Base-by-base conservation (phyloP, 2,797 vertebrate genomes). In the Poecilia velifera region DNA sequence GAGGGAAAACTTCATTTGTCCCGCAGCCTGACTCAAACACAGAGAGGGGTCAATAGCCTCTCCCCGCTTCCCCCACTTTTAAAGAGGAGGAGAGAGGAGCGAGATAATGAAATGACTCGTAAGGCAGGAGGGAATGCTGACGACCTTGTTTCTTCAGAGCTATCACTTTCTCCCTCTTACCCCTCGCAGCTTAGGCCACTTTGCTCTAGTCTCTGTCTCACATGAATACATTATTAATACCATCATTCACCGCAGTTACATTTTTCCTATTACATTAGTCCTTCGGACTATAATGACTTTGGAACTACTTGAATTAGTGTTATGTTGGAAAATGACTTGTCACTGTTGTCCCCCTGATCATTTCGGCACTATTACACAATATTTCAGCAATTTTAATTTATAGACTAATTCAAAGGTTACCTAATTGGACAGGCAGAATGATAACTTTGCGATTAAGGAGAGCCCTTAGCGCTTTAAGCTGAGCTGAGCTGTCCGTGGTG, bases 91-190 rank as follows among this genome's bases (percentile, higher is more conserved):
- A 90, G 88, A 92, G 87, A 86, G 86, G 89, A 87, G 87, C 81
- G 91, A 94, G 93, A 95, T 95, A 95, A 95, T 96, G 93, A 95
- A 96, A 95, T 96, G 94, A 95, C 91, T 95, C 84, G 92, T 93
- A 93, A 94, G 90, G 92, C 93, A 90, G 89, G 87, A 94, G 92
- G 94, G 93, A 94, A 93, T 93, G 92, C 92, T 95, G 94, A 96
- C 94, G 93, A 95, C 95, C 93, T 94, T 93, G 92, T 94, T 94
- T 95, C 93, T 94, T 93, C 90, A 87, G 86, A 87, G 87, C 90
- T 92, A 93, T 93, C 91, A 89, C 89, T 94, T 92, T 92, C 88
- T 91, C 88, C 76, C 86, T 89, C 89, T 87, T 91, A 91, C 92
- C 91, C 88, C 90, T 79, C 79, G 77, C 81, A 71, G 87, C 89